A percentile compares a stretch with the other conserved stretches of the same genome.
phyloP scores from a whole-genome alignment of 2,888 invertebrate species.

The Pantelozetes paolii region DNA sequence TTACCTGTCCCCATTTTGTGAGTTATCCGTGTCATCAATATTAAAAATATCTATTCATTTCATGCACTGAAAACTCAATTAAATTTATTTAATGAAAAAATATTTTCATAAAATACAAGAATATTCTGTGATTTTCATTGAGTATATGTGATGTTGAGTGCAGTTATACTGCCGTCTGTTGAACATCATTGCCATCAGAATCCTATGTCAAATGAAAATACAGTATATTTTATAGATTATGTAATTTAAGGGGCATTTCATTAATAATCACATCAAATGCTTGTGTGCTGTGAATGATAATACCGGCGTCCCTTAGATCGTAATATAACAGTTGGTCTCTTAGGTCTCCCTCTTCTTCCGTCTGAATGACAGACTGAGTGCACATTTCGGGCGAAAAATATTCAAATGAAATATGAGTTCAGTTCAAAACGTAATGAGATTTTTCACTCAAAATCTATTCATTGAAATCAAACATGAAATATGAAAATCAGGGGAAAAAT shows the following conservation, averaged over 20 bases:
- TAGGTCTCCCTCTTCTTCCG: neutral
- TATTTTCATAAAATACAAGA: no score
- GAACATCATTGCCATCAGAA: slow-evolving; percentile 3
- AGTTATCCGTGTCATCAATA: no score
- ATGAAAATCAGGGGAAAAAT: no score
- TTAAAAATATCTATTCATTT: no score
- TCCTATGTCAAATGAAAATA: no score
- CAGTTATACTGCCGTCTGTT: neutral
- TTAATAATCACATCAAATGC: neutral
- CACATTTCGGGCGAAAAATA: no score
- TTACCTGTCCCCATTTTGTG: no score
- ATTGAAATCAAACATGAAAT: neutral
- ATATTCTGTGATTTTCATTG: no score
- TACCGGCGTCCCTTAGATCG: slow-evolving; percentile 1
- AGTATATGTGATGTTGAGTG: neutral
- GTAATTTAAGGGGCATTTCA: neutral
- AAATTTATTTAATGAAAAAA: no score
- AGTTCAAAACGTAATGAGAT: neutral
- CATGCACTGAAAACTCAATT: no score
- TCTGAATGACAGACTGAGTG: neutral
- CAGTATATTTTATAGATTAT: neutral
- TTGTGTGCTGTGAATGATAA: slow-evolving; percentile 2
- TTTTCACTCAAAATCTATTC: neutral
- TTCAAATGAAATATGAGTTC: neutral
- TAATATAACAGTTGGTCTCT: neutral